These are phyloP conservation scores for Dendrolimus houi DNA, from an alignment of 2,888 invertebrate species.

Conservation along the genomic window DNA sequence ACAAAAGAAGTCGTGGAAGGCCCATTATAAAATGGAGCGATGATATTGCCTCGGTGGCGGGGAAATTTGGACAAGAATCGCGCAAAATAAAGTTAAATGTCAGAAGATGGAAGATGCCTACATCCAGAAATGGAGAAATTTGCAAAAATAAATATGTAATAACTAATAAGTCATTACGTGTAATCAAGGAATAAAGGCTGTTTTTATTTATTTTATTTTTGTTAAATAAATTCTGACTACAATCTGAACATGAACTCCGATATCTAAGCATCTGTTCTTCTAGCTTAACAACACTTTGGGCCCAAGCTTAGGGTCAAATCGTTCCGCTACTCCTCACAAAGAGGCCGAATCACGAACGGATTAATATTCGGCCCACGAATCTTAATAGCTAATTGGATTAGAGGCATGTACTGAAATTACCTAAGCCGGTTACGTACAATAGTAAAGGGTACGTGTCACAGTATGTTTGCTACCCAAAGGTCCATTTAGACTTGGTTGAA, in stretches of 20 bases:
- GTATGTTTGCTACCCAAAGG: constrained; percentile 17
- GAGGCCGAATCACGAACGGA: constrained; percentile 49
- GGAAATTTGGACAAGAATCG: too few relatives aligned
- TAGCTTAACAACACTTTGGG: constrained; percentile 47
- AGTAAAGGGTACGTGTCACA: constrained; percentile 52
- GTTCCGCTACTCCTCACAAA: constrained; percentile 43
- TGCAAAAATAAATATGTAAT: too few relatives aligned
- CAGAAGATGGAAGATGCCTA: too few relatives aligned
- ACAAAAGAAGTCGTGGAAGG: too few relatives aligned
- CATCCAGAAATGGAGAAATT: too few relatives aligned
- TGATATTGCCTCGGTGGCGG: too few relatives aligned
- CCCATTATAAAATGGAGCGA: too few relatives aligned
- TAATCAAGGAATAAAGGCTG: too few relatives aligned
- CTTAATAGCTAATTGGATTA: constrained; percentile 77
- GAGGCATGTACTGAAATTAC: constrained; percentile 72
- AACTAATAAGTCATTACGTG: too few relatives aligned
- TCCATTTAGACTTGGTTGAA: not conserved
- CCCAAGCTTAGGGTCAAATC: not conserved
- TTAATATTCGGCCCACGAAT: constrained; percentile 73
- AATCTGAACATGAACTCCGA: not conserved
- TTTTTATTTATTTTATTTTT: too few relatives aligned
- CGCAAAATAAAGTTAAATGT: too few relatives aligned
- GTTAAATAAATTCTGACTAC: too few relatives aligned
- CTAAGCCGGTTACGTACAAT: constrained; percentile 67
- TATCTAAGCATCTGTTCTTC: constrained; percentile 18